Base-by-base conservation (phyloP, 1,140 invertebrate species). In the Triops cancriformis region DNA sequence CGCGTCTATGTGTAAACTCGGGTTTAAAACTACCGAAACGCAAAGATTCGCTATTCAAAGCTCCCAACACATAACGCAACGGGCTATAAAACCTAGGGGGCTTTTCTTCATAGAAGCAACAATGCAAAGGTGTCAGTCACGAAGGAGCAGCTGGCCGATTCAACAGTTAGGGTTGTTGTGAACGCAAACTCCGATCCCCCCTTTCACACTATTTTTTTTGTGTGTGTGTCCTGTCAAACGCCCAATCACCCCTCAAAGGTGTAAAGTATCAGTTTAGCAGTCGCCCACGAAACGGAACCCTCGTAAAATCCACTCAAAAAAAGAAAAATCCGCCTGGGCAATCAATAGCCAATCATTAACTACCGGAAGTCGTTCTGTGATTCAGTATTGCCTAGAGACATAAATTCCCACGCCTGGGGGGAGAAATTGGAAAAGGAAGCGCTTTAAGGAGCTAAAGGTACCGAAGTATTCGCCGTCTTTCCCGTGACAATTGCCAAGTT, bases 81-180 rank as follows among this genome's bases (percentile, higher is more conserved):
- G 18, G 31, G 51, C 51, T 64, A n/a, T 64, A 14, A 64, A 64
- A 64, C 31, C 31, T 37, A 37, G 23, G 51, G 51, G 51, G 51
- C 18, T 64, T 64, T 64, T 23, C 51, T 64, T 64, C 51, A 23
- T 14, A 64, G 10, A 64, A 64, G 51, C 51, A 18, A 64, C 51
- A 64, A 64, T 64, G 51, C 51, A 64, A 64, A 64, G 51, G 51
- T 64, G 51, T 64, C 51, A 64, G 51, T 64, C 51, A 64, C 51
- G 51, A 64, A 64, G 51, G 51, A 64, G 51, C 51, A 64, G 51
- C 51, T 64, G 51, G 31, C 23, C 14, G 51, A 64, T 23, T 64
- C 51, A 64, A 64, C 23, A 23, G 51, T 23, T 64, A 64, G 23
- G 51, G 51, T 37, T 37, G 51, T 64, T 64, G 51, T 64, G 23